Evolutionary conservation across 2,797 vertebrate genomes (phyloP), one percentile per base, ranked within the genome.

Genomic region (Molossus molossus): DNA sequence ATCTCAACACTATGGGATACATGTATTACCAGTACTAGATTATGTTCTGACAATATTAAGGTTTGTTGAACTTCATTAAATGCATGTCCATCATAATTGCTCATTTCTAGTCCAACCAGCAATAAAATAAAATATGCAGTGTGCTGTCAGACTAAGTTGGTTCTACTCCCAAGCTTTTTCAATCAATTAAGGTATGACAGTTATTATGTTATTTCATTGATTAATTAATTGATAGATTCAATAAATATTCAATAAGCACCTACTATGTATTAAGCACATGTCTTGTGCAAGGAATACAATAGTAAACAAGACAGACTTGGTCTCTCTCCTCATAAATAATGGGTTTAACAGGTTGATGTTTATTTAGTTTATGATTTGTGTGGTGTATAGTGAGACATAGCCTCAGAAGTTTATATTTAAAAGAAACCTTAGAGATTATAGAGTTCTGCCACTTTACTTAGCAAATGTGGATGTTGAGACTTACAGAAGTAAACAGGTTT

Each of bases 11-110:
- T 62, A 10, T 65, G 5, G 53, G 82, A 82, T 94, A 87, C 27
- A 57, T 0, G 1, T 73, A 27, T 75, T 86, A 90, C 21, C 37
- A 86, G 53, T 29, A 70, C 0, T 91, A 48, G 55, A 67, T 92
- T 95, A 88, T 95, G 58, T 84, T 75, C 64, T 76, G 84, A 86
- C 75, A 88, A 76, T 83, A 87, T 82, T 83, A 95, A 95, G 85
- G 48, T 95, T 86, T 92, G 86, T 82, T 88, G 70, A 94, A 83
- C 45, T 50, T 94, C 60, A 69, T 79, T 83, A 91, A 80, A 13
- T 69, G 37, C 40, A 93, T 70, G 15, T 73, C n/a, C 11, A 83
- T 80, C 84, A 90, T 92, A 58, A 67, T 82, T 94, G 67, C n/a
- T 87, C 10, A 79, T 45, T 58, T 96, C n/a, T 75, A 70, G 40